Evolutionary conservation across 2,113 vertebrate genomes (phyloP), one percentile per base, ranked within the genome.

Genomic region (Petroica traversi): DNA sequence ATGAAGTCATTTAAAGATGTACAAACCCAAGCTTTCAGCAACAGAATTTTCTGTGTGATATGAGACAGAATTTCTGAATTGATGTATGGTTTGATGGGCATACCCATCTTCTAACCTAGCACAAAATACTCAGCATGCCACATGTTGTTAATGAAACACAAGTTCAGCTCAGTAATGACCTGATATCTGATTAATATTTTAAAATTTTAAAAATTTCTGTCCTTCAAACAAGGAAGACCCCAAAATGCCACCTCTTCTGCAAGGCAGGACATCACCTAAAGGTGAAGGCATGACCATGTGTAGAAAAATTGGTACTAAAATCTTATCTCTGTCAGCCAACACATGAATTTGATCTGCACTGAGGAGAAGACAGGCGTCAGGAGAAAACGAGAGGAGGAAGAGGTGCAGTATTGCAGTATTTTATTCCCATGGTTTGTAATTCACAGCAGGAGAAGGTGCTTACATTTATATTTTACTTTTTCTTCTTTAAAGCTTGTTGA

Each of bases 181-280:
- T 76, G 49, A 33, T 40, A 75, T 22, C 20, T 59, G n/a, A 61
- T 31, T 59, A 57, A 89, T 25, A 34, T 54, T n/a, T 33, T 33
- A 25, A 82, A 61, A 90, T 81, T 76, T 28, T 51, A 1, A 16
- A 67, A 64, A 78, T 4, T 6, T 40, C 34, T 61, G 5, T 83
- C 66, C 71, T 61, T 85, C 40, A 45, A 55, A 87, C 19, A 75
- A 88, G 61, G 48, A 95, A 85, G 58, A 95, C 41, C 8, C 85
- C 77, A 95, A 96, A 91, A 81, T 72, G 69, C 64, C 86, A 96
- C 23, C 84, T 89, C 81, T 85, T 89, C 77, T 87, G 49, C 61
- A 84, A 77, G 41, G 66, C n/a, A 78, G 31, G 40, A 49, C 28
- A 52, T 72, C 23, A 89, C 38, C n/a, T 68, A 61, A 79, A 94